A percentile compares a stretch with the other conserved stretches of the same genome.
phyloP scores from a whole-genome alignment of 1,140 invertebrate genomes.

The Eurosta solidaginis region DNA sequence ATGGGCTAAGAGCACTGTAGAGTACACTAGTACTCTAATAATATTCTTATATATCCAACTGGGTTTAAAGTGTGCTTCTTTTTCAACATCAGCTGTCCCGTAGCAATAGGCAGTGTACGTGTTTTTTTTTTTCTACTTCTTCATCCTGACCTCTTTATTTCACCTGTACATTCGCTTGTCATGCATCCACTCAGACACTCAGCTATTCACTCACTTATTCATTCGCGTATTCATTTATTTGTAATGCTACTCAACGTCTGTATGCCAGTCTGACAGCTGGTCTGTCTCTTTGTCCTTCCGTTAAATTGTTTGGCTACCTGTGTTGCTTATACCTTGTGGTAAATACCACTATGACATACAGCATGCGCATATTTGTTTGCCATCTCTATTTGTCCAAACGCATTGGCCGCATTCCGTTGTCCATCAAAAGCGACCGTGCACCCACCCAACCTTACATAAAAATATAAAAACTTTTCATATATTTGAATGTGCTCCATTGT shows the following conservation, averaged over 20 bases:
- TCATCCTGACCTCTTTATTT: constrained; percentile 13
- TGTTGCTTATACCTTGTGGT: background rate
- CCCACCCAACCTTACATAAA: background rate
- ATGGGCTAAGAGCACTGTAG: background rate
- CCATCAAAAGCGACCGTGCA: background rate
- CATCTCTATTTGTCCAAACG: constrained; percentile 1
- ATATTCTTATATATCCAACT: background rate
- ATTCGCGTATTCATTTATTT: background rate
- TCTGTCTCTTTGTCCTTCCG: background rate
- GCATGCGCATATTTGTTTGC: background rate
- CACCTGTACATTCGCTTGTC: constrained; percentile 16
- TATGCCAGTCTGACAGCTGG: background rate
- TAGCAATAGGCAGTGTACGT: too few relatives aligned
- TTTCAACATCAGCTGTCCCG: background rate
- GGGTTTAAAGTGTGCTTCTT: background rate
- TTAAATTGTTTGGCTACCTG: background rate
- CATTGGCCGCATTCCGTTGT: background rate
- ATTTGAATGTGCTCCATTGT: background rate
- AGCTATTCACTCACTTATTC: background rate
- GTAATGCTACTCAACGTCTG: constrained; percentile 1
- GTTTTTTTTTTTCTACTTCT: background rate
- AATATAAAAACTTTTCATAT: background rate
- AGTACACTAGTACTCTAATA: background rate
- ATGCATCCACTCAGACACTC: constrained; percentile 6
- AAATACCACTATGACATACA: background rate